Evolutionary conservation across 2,113 vertebrate genomes (phyloP).

Genomic region (Anolis sagrei): DNA sequence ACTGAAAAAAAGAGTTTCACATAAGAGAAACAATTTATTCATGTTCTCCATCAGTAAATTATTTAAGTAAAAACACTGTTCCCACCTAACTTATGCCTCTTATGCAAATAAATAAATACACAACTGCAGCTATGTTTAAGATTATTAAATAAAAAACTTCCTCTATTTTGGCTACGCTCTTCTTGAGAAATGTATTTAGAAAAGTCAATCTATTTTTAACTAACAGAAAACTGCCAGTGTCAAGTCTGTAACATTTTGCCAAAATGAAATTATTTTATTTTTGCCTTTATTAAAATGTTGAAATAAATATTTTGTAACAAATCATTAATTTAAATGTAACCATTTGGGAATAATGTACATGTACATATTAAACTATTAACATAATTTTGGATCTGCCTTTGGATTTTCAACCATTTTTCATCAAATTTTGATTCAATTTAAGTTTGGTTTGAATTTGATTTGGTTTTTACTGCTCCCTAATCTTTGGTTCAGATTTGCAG

Average conservation of each 20-base stretch:
- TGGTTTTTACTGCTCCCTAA: neutral
- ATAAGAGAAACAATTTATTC: neutral
- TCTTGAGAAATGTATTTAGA: constrained; percentile 76
- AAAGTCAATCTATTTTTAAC: constrained; percentile 83
- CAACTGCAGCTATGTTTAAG: constrained; percentile 56
- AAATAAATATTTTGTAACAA: constrained; percentile 87
- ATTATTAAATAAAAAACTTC: constrained; percentile 66
- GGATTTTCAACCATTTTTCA: constrained; percentile 34
- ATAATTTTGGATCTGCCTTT: constrained; percentile 54
- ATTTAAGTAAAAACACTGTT: neutral
- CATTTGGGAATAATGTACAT: constrained; percentile 73
- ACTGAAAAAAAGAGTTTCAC: neutral
- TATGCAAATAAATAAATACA: neutral
- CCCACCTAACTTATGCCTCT: neutral
- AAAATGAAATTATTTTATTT: constrained; percentile 90
- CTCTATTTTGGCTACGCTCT: constrained; percentile 69
- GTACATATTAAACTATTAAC: constrained; percentile 92
- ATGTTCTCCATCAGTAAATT: neutral
- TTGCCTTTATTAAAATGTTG: constrained; percentile 86
- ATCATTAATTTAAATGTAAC: constrained; percentile 86
- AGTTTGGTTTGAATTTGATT: neutral
- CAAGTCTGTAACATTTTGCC: constrained; percentile 88
- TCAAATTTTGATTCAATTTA: neutral
- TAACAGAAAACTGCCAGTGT: constrained; percentile 90
- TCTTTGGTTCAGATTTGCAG: neutral